Conservation (phyloP, 2,888 invertebrate genomes). For the Leptopilina drosophilae region DNA sequence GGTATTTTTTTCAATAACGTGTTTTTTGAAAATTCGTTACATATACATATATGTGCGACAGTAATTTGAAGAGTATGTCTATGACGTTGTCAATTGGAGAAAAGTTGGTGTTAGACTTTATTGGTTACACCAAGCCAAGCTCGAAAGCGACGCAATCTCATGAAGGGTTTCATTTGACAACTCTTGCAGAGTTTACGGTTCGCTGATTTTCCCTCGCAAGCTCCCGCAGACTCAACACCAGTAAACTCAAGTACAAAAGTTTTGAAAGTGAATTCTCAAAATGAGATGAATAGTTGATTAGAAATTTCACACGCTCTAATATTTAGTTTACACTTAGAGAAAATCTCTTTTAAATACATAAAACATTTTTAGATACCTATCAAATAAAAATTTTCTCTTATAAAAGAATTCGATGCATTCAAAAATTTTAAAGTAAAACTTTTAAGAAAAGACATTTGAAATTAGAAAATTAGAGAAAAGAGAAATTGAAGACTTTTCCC, state of each 20-base stretch:
- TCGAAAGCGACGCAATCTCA: conserved; percentile 23
- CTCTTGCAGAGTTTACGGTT: conserved; percentile 25
- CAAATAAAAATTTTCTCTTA: no score
- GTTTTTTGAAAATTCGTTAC: no score
- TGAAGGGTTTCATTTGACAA: conserved; percentile 37
- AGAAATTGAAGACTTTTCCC: not conserved
- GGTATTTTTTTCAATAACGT: no score
- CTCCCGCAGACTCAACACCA: not conserved
- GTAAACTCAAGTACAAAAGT: conserved; percentile 17
- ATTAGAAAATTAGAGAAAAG: not conserved
- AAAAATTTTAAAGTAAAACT: not conserved
- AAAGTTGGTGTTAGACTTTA: conserved; percentile 32
- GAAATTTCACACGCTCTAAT: not conserved
- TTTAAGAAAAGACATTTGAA: not conserved
- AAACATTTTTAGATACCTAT: not conserved
- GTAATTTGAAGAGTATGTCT: not conserved
- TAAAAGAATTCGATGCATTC: not conserved
- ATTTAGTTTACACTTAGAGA: not conserved
- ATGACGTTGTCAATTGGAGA: not conserved
- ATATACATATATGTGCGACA: no score
- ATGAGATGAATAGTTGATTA: conserved; percentile 37
- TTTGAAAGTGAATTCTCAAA: conserved; percentile 12
- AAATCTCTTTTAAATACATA: not conserved
- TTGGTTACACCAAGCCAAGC: conserved; percentile 33
- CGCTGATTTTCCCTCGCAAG: conserved; percentile 25